Base-by-base conservation (phyloP, 2,113 vertebrate genomes). In the Cebidichthys violaceus region DNA sequence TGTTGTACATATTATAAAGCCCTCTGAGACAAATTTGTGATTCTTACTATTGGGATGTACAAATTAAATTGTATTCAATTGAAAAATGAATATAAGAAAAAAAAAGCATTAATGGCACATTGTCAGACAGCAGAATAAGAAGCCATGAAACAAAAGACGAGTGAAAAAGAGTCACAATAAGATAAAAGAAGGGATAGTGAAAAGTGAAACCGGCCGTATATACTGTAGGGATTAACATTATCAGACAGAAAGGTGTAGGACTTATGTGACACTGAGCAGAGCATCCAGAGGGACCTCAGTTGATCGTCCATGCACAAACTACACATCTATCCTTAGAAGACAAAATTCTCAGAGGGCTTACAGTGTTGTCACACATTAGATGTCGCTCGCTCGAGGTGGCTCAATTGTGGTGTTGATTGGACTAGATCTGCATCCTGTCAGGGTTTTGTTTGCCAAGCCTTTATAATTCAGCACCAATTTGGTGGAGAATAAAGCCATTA, bases 341-440 rank as follows among this genome's bases (percentile, higher is more conserved):
- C 33, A 29, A 76, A 79, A 45, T 35, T 59, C 77, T 84, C 87
- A 22, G 78, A 60, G 69, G 84, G 69, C n/a, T 78, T 55, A 84
- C 18, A 68, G 33, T 74, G 64, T 87, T 89, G 73, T 89, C 81
- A 86, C 88, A 87, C 83, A 84, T 86, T 65, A 78, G 20, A 62
- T 80, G 61, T 88, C 85, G 72, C 88, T 88, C 85, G 72, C 88
- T 77, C n/a, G 18, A 67, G 35, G 24, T 76, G 69, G 65, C 75
- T 86, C 50, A 10, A 78, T 80, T 27, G 33, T 65, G 81, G 87
- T 90, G 84, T 90, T 77, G 77, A 90, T 86, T 91, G 85, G 80
- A 64, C 35, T 10, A 64, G 17, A 62, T 86, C 47, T 37, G 37
- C 43, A 81, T 88, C 61, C 59, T 89, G 85, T 84, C 70, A 59